phyloP scores from a whole-genome alignment of 2,113 vertebrate genomes.

The Urocitellus parryii region DNA sequence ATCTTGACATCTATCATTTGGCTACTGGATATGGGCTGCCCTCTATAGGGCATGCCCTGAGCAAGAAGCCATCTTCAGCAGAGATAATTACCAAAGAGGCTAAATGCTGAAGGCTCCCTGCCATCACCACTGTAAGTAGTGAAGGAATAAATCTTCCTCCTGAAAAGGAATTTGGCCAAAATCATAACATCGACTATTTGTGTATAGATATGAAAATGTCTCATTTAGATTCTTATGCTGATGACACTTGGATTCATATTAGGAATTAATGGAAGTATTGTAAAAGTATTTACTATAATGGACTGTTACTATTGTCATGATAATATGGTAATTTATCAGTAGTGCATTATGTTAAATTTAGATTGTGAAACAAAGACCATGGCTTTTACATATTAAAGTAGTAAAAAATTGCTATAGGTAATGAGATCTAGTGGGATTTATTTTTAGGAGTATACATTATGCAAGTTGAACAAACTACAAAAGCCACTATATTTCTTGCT shows the following conservation, averaged over 20 bases:
- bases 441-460: neutral
- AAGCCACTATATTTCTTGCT: neutral
- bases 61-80: neutral
- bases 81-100: neutral
- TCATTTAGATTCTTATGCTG: neutral
- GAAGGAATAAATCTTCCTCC: neutral
- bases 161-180: neutral
- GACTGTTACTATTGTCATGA: too few species aligned
- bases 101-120: neutral
- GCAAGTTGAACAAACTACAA: neutral
- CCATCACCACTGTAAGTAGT: neutral
- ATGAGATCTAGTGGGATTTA: neutral
- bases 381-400: neutral
- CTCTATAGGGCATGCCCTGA: neutral
- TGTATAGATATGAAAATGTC: neutral
- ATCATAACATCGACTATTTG: neutral
- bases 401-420: neutral
- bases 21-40: neutral
- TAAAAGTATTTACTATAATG: too few species aligned
- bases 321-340: neutral
- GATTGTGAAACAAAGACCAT: neutral
- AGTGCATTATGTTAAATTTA: neutral
- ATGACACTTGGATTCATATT: neutral
- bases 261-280: neutral
- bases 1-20: neutral